Evolutionary conservation across 2,797 vertebrate species (phyloP).

Genomic region (Ctenochaetus hawaiiensis): DNA sequence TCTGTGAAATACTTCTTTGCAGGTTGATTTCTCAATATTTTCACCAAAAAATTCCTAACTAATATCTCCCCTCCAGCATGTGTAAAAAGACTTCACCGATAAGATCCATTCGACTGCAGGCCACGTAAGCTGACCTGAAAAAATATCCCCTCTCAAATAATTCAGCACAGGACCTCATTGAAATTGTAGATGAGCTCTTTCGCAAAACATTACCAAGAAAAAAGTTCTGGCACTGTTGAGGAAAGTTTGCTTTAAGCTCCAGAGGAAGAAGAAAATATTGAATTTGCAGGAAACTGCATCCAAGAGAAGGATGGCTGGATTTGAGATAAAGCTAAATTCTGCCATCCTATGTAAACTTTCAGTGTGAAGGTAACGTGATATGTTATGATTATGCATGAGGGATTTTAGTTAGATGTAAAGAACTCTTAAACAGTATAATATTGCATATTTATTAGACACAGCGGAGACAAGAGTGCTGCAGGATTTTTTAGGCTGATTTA

Average conservation of each 20-base stretch:
- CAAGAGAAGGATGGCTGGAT: constrained; percentile 24
- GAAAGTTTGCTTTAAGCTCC: constrained; percentile 38
- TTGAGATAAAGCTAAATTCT: constrained; percentile 24
- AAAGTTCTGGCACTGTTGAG: constrained; percentile 12
- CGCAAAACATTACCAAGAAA: constrained; percentile 22
- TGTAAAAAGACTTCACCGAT: neutral
- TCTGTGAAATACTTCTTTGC: neutral
- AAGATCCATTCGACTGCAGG: neutral
- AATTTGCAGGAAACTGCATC: constrained; percentile 37
- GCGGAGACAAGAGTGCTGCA: neutral
- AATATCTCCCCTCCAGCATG: neutral
- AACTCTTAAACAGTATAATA: constrained; percentile 20
- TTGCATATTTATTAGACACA: constrained; percentile 30
- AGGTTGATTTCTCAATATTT: neutral
- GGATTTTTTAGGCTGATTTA: constrained; percentile 26
- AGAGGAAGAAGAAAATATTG: constrained; percentile 44
- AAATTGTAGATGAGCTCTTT: constrained; percentile 45
- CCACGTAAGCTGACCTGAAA: constrained; percentile 5
- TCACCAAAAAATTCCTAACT: neutral
- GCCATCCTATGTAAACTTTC: constrained; percentile 7
- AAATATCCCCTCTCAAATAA: constrained; percentile 5
- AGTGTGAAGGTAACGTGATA: constrained; percentile 8
- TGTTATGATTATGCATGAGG: constrained; percentile 16
- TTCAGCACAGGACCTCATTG: constrained; percentile 8
- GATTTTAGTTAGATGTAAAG: constrained; percentile 27